Evolutionary conservation across 1,140 invertebrate species (phyloP), one percentile per base, ranked within the genome.

Genomic region (Zaprionus davidi): DNA sequence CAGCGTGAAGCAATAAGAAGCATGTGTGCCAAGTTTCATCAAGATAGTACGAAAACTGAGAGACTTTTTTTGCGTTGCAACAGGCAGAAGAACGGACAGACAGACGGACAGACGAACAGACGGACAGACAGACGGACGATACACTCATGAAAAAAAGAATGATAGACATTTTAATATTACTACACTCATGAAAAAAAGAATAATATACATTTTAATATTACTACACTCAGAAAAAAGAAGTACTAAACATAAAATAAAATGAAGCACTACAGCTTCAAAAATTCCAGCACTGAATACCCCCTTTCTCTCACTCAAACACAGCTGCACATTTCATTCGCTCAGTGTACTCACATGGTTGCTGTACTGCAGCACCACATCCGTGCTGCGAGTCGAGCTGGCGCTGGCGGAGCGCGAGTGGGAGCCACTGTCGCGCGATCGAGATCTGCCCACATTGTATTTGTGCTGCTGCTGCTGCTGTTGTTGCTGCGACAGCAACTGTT

Each of bases 361-460:
- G 76, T 92, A 93, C 60, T 93, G 90, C 24, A 92, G 76, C 34
- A 93, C 77, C 31, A 93, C 82, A 62, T 93, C 92, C 17, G 91
- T 92, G 74, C 93, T 93, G 17, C 92, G 82, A 17, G 93, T 93
- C 12, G 94, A 94, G 63, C 94, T 94, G 34, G 94, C 94, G 68
- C 94, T 95, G 57, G 94, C 94, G 7, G 95, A 95, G 26, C 95
- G 93, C 74, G 95, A 95, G 93, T 96, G 95, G 49, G 95, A 95
- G 51, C 95, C 95, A n/a, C 95, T 95, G 90, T 96, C 95, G 13
- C 95, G 91, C 7, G 95, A 94, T 31, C 94, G 93, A 80, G 93
- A 94, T 36, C 92, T 78, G 26, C 92, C 92, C 22, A 82, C 80
- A 49, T 76, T 91, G 31, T 87, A 90, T 79, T 91, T 92, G n/a